phyloP scores from a whole-genome alignment of 1,140 invertebrate species.

The Cherax quadricarinatus region DNA sequence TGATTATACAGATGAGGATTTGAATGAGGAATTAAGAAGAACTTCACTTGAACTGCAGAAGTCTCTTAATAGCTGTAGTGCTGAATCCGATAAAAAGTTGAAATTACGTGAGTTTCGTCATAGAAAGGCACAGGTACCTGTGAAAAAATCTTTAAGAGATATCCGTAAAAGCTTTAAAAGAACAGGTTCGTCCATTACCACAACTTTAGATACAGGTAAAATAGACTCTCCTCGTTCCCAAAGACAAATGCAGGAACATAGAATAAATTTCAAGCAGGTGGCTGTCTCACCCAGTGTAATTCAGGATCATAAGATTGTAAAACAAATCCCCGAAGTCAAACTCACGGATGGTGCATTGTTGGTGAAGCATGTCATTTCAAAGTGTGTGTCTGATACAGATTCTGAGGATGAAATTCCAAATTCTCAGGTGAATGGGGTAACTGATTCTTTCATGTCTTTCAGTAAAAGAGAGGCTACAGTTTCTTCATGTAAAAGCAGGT shows the following conservation, averaged over 20 bases:
- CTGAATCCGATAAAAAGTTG: neutral
- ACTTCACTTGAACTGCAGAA: constrained; percentile 34
- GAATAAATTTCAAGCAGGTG: constrained; percentile 49
- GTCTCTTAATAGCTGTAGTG: neutral
- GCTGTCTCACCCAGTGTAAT: constrained; percentile 57
- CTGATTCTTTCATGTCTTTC: neutral
- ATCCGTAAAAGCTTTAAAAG: constrained; percentile 50
- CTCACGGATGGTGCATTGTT: constrained; percentile 3
- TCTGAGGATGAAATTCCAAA: constrained; percentile 64
- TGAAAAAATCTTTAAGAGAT: constrained; percentile 48
- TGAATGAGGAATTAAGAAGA: constrained; percentile 48
- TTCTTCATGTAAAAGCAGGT: neutral
- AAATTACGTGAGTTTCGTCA: neutral
- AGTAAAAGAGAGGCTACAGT: neutral
- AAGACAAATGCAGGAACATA: neutral
- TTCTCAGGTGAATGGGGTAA: constrained; percentile 39
- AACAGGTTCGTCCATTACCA: neutral
- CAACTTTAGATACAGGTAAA: neutral
- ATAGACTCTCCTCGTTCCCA: neutral
- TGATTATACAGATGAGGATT: constrained; percentile 51
- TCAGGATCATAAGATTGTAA: constrained; percentile 33
- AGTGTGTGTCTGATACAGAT: constrained; percentile 15
- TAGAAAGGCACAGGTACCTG: constrained; percentile 37
- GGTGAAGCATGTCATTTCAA: neutral
- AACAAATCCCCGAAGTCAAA: constrained; percentile 37